These are phyloP conservation scores for Amyelois transitella DNA, from an alignment of 1,140 invertebrate genomes.

Conservation along the genomic window DNA sequence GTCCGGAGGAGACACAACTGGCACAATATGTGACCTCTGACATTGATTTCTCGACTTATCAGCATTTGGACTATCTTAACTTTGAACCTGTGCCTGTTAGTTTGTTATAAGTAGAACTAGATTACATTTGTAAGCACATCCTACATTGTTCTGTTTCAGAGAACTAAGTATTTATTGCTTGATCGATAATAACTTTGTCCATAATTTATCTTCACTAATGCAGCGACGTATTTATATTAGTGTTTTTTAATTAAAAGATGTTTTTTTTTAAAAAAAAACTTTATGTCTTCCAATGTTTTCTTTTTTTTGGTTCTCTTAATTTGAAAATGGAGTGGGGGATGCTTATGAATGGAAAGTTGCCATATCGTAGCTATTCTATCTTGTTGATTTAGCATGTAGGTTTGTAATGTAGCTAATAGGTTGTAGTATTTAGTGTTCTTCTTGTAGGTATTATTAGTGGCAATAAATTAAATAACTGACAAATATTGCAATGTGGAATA, in stretches of 20 bases:
- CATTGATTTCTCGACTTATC: conserved; percentile 36
- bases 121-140: conserved; percentile 37
- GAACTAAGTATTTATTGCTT: too few species aligned
- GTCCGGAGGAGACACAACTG: conserved; percentile 8
- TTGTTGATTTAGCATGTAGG: background rate
- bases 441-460: too few species aligned
- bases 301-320: background rate
- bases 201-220: too few species aligned
- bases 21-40: conserved; percentile 8
- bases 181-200: too few species aligned
- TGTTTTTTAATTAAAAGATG: background rate
- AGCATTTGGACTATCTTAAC: conserved; percentile 54
- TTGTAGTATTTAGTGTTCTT: too few species aligned
- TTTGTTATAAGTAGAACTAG: conserved; percentile 27
- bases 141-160: conserved; percentile 3
- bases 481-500: too few species aligned
- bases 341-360: conserved; percentile 42
- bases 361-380: conserved; percentile 53
- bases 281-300: background rate
- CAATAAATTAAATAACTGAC: too few species aligned
- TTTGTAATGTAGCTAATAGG: background rate
- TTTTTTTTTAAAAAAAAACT: background rate
- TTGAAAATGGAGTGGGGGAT: conserved; percentile 31
- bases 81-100: conserved; percentile 64
- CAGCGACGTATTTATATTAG: too few species aligned